These are phyloP conservation scores for Diorhabda carinulata DNA, from an alignment of 1,140 invertebrate genomes.

Conservation along the genomic window DNA sequence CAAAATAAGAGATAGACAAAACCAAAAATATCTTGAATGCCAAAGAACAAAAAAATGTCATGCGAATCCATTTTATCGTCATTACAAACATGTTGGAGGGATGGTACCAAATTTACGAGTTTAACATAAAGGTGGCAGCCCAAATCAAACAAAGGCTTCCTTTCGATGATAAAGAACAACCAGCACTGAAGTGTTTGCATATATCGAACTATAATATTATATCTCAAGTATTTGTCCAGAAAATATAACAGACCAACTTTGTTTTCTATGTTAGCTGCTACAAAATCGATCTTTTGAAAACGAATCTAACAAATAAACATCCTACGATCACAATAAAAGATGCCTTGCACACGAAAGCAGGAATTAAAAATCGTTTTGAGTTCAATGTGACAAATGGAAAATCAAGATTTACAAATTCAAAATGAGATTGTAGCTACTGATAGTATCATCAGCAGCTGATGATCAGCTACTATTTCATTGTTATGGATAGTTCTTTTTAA, in stretches of 20 bases:
- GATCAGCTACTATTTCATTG: no score
- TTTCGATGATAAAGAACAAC: neutral
- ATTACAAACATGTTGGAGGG: conserved; percentile 8
- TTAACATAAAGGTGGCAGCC: neutral
- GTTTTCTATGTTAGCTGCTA: neutral
- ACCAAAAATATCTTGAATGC: conserved; percentile 5
- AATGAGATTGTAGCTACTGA: conserved; percentile 1
- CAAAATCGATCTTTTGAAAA: conserved; percentile 8
- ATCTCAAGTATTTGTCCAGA: conserved; percentile 15
- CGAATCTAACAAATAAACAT: conserved; percentile 10
- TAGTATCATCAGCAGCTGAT: neutral
- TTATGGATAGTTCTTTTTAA: no score
- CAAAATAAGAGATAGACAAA: conserved; percentile 9
- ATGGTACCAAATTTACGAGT: conserved; percentile 14
- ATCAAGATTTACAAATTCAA: conserved; percentile 8
- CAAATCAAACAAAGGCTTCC: conserved; percentile 6
- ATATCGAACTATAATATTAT: conserved; percentile 1
- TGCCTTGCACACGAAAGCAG: conserved; percentile 9
- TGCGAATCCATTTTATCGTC: conserved; percentile 7
- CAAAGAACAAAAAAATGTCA: conserved; percentile 15
- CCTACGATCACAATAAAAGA: conserved; percentile 12
- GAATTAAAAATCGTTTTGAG: conserved; percentile 9
- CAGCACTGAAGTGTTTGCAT: conserved; percentile 12
- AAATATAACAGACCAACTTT: conserved; percentile 17
- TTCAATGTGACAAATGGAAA: conserved; percentile 8